Base-by-base conservation (phyloP, 2,113 vertebrate species). In the Pitta sordida region DNA sequence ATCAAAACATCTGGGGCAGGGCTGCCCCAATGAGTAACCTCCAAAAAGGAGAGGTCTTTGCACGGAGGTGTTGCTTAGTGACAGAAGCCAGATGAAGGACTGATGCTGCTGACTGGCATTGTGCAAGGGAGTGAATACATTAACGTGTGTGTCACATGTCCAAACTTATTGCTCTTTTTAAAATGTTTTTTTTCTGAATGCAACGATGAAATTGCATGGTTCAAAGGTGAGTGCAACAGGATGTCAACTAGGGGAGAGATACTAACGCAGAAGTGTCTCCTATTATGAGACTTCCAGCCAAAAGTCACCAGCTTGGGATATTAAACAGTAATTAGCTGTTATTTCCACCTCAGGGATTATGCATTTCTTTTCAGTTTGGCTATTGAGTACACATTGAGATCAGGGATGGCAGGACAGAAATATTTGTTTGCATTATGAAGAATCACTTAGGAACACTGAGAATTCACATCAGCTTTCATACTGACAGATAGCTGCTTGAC, bases 61-160 rank as follows among this genome's bases (percentile, higher is more conserved):
- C 37, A 15, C 24, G 24, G 55, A 15, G 43, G 7, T 34, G 24
- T 26, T 75, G 29, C 7, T 58, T 5, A 9, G 43, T 30, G 37
- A 55, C 64, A 71, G 69, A 43, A 59, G 44, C 21, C 44, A 17
- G 19, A 51, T 11, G 34, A 43, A 59, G 46, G 37, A 13, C 30
- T 53, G 81, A 32, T 4, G 0, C 34, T 26, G 36, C 36, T 39
- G 37, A 21, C 43, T 27, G 62, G 24, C 53, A 83, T 8, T 3
- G 2, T 26, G 36, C 13, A 48, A 43, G 27, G 46, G 8, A 56
- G n/a, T 0, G 1, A 39, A 37, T 4, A 29, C 17, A 1, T 52
- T 48, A 24, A 11, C 15, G 30, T 10, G 21, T 9, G 49, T 14
- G 44, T 36, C 19, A 13, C 4, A 4, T 22, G 36, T 74, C 39